Base-by-base conservation (phyloP, 2,888 invertebrate genomes). In the Plagiodera versicolora region DNA sequence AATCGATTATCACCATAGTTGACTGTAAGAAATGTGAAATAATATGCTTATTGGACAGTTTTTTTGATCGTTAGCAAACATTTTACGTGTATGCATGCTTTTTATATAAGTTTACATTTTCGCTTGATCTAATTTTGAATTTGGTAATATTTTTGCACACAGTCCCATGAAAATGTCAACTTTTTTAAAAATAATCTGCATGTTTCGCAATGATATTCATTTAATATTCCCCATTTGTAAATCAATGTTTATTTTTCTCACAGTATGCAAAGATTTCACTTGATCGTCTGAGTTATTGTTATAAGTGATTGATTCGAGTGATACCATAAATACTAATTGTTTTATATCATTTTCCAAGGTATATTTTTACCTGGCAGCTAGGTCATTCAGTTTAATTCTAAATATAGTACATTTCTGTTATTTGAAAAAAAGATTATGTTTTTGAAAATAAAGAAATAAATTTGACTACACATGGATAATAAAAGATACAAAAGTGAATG, bases 11-110 rank as follows among this genome's bases (percentile, higher is more conserved):
- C 72, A 73, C 71, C 72, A 68, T 72, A 70, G 73, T 70, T 72
- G 75, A 74, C 75, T 74, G 79, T 79, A 79, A 79, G 79, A 78
- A 77, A 77, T 71, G 69, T 67, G 67, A 65, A 69, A 68, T 71
- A 69, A 69, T 70, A 67, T 66, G 69, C 68, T 66, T 70, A 65
- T 65, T 64, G 65, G 70, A 65, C 65, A 62, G 65, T 63, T 63
- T 64, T 70, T 66, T 69, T 71, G 68, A 66, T 69, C 62, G 62
- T 58, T 67, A 67, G 63, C 63, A 57, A 64, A 64, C 64, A 66
- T 51, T 66, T 64, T 66, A 65, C 68, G 63, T 61, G 60, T 64
- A 66, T 73, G 72, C 72, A 73, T 72, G 73, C 68, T 61, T 62
- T 24, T 52, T 56, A 60, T 62, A 60, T 64, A 48, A 60, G 39